Base-by-base conservation (phyloP, 1,140 invertebrate genomes). In the Conus betulinus region DNA sequence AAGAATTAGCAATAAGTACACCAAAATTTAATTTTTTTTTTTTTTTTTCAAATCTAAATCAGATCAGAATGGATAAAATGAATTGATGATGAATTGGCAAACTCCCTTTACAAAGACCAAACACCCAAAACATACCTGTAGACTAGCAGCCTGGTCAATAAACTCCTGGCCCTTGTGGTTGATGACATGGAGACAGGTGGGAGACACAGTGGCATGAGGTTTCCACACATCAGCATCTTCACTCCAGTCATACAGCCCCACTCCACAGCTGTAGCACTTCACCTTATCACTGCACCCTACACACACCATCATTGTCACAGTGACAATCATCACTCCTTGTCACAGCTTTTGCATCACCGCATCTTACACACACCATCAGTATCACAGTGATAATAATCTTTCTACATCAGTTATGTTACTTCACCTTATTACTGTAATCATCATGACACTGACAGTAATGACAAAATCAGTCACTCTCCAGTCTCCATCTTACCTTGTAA, bases 151-250 rank as follows among this genome's bases (percentile, higher is more conserved):
- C 79, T 81, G 39, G 13, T 51, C 51, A 20, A 81, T 81, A 17
- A 81, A 81, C 10, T 81, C 79, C 79, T 81, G 51, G 13, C 79
- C 79, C 79, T 81, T 81, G 79, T 7, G 13, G 79, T 25, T 81
- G 79, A 81, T 81, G 79, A 81, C 52, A 53, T 81, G 79, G 15
- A 81, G 79, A 17, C 79, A 81, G 51, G 51, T 81, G 20, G 79
- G 79, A 51, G 79, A 81, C 39, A 81, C 79, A 10, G 67, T 23
- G 20, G 67, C 67, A 71, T 71, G 67, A 7, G 67, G 55, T 51
- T 6, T 81, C 79, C 39, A 81, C 52, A 81, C 79, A 53, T 81
- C 39, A 81, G 51, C 51, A 6, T 81, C 51, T 81, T 52, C 79
- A 53, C 39, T 81, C 39, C 52, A 81, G 67, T 53, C 23, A 13